Evolutionary conservation across 2,113 vertebrate species (phyloP), one percentile per base, ranked within the genome.

Genomic region (Corythoichthys intestinalis): DNA sequence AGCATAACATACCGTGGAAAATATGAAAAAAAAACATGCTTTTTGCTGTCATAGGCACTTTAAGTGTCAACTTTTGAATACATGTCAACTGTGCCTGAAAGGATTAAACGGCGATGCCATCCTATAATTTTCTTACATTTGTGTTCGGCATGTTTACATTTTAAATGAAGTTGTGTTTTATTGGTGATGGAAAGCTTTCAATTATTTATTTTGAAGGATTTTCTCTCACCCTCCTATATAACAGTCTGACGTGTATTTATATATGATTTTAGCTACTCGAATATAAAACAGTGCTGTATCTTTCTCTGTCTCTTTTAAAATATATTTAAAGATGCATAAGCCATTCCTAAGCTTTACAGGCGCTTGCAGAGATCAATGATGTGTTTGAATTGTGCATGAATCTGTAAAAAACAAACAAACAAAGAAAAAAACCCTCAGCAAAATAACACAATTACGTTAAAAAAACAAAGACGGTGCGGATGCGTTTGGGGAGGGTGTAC

Each of bases 401-500:
- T 63, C n/a, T 8, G n/a, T 6, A 64, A 57, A 41, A 6, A 59
- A 47, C 5, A 64, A 57, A 41, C 4, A 59, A 47, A 61, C 4
- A 71, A 60, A 12, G 5, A 28, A 39, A 62, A 48, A 17, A 58
- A 11, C 14, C 37, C 60, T 35, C 63, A 67, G 57, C 50, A 34
- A 7, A 50, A 52, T 28, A 15, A 65, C 44, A 46, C n/a, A n/a
- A 71, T 57, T 11, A 70, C 44, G 8, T 35, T 44, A 72, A 70
- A 58, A 56, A 48, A 9, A 67, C 65, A n/a, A 60, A 66, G 70
- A 61, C 72, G 56, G 69, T 60, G 78, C 74, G 59, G 70, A 80
- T 41, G 53, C 73, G 71, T 82, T 83, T 71, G 79, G 68, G 84
- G 68, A 84, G 67, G 80, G 78, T 65, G 66, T 77, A 67, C 78